Percentiles rank a stretch among this genome's conserved stretches.
Conservation (phyloP, 2,113 vertebrate species). For the Pheucticus melanocephalus region DNA sequence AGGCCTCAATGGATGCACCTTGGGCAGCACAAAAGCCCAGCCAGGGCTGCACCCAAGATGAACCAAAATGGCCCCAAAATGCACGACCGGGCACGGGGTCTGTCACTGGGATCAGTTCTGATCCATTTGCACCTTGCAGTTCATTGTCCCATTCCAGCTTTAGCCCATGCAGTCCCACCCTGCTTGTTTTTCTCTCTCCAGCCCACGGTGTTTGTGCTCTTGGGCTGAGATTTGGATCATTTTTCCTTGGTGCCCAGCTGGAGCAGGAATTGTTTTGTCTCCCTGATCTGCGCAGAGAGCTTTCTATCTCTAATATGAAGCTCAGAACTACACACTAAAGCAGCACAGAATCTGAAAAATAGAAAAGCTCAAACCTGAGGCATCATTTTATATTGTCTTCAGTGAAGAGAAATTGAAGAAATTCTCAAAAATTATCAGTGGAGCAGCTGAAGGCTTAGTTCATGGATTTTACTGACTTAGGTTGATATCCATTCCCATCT, state of each 20-base stretch:
- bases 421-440: not conserved
- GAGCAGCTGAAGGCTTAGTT: not conserved
- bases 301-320: not conserved
- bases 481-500: rapidly evolving
- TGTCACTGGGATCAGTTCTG: not conserved
- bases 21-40: not conserved
- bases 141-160: not conserved
- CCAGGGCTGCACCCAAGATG: not conserved
- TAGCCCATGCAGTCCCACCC: not conserved
- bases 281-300: not conserved
- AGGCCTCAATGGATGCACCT: not conserved
- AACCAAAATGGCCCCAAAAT: not conserved
- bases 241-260: not conserved
- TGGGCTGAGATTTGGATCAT: not conserved
- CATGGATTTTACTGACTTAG: not conserved
- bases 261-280: not conserved
- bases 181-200: not conserved
- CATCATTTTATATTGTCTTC: not conserved
- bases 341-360: not conserved
- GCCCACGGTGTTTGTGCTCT: not conserved
- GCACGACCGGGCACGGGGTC: rapidly evolving
- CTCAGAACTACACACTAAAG: not conserved
- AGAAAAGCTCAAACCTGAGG: not conserved
- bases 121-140: not conserved
- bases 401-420: not conserved